Percentiles rank a stretch among this genome's conserved stretches.
phyloP scores from a whole-genome alignment of 2,113 vertebrate species.

The Grammomys surdaster region DNA sequence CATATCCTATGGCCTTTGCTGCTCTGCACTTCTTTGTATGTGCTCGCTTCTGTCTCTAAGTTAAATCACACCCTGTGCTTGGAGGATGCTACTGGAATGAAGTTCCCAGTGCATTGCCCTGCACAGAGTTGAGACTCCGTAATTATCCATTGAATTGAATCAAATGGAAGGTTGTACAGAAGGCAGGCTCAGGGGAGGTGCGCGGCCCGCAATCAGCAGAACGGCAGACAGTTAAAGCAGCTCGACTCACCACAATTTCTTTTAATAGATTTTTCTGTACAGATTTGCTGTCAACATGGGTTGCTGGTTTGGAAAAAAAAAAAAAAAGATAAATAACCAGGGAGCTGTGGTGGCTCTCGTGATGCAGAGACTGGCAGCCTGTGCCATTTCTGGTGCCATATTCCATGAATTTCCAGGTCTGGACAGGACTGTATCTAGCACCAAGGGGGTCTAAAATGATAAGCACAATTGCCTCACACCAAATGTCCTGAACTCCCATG shows the following conservation, averaged over 20 bases:
- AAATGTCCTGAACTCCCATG: neutral
- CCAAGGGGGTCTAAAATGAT: neutral
- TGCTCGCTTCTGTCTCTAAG: constrained; percentile 64
- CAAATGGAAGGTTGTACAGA: constrained; percentile 57
- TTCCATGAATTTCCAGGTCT: neutral
- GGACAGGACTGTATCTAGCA: neutral
- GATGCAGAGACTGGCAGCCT: neutral
- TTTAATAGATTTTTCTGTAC: constrained; percentile 72
- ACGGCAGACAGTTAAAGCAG: constrained; percentile 60
- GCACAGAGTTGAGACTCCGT: constrained; percentile 23
- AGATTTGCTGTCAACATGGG: constrained; percentile 75
- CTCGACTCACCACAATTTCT: constrained; percentile 77
- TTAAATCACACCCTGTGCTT: constrained; percentile 55
- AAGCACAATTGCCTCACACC: neutral
- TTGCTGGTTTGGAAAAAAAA: constrained; percentile 24
- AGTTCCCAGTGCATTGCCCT: constrained; percentile 16
- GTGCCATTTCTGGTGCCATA: neutral
- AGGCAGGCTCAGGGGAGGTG: constrained; percentile 50
- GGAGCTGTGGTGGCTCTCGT: neutral
- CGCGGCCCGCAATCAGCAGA: constrained; percentile 60
- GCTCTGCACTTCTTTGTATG: neutral
- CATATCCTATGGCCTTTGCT: constrained; percentile 24
- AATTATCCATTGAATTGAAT: constrained; percentile 68
- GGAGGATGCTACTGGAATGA: constrained; percentile 37
- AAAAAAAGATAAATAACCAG: neutral